Conservation (phyloP, 2,888 invertebrate species). For the Hirtodrosophila histrioides region DNA sequence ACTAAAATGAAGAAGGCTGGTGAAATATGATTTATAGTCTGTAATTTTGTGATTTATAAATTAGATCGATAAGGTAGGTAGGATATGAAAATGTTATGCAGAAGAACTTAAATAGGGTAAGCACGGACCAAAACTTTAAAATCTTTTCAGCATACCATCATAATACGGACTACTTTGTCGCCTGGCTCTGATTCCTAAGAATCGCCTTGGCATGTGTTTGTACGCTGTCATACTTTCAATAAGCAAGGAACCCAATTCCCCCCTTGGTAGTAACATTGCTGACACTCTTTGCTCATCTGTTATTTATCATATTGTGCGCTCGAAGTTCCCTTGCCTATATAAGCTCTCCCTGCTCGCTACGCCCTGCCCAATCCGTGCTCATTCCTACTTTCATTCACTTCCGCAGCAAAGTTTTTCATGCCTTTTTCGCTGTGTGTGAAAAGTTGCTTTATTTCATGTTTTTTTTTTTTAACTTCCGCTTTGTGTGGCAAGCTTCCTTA, state of each 20-base stretch:
- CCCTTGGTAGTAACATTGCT: conserved; percentile 30
- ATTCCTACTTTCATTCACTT: conserved; percentile 39
- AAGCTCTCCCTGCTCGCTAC: background rate
- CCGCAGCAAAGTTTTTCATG: conserved; percentile 40
- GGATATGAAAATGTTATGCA: no score
- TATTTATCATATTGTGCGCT: conserved; percentile 66
- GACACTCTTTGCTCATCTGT: conserved; percentile 74
- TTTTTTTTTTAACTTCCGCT: conserved; percentile 49
- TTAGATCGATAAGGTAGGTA: no score
- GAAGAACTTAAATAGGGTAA: no score
- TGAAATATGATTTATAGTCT: no score
- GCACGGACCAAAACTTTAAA: no score
- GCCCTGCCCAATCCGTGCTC: background rate
- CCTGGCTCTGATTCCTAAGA: conserved; percentile 21
- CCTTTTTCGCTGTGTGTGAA: conserved; percentile 27
- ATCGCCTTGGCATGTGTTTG: conserved; percentile 43
- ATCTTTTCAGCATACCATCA: no score
- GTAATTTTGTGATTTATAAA: no score
- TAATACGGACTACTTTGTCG: conserved; percentile 31
- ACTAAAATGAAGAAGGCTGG: no score
- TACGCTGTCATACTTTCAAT: conserved; percentile 62
- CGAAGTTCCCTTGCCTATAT: conserved; percentile 19
- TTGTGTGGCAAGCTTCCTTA: conserved; percentile 48
- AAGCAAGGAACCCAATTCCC: conserved; percentile 52
- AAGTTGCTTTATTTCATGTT: conserved; percentile 27